Conservation (phyloP, 2,797 vertebrate genomes). For the Pantherophis vulpinus region DNA sequence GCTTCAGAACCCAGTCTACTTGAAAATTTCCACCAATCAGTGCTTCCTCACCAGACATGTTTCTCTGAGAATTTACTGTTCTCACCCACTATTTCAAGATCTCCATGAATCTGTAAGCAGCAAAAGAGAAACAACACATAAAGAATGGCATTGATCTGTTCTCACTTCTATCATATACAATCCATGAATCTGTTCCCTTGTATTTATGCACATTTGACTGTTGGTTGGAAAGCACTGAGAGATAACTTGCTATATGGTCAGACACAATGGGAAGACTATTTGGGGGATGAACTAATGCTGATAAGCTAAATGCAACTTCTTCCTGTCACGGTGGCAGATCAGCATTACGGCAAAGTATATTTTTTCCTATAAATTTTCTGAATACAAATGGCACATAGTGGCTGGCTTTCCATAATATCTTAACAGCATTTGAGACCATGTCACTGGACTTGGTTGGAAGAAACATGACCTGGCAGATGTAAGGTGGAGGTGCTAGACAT, state of each 20-base stretch:
- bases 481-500: not conserved
- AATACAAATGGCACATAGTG: not conserved
- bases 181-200: not conserved
- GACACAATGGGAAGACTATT: not conserved
- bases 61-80: not conserved
- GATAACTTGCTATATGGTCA: not conserved
- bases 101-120: not conserved
- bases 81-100: not conserved
- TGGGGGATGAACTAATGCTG: not conserved
- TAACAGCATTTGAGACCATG: not conserved
- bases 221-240: not conserved
- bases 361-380: not conserved
- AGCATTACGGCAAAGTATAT: not conserved
- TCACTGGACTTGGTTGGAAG: not conserved
- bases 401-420: not conserved
- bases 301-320: not conserved
- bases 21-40: not conserved
- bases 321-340: not conserved
- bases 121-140: not conserved
- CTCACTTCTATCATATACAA: not conserved
- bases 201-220: not conserved
- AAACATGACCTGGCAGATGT: not conserved
- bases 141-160: not conserved
- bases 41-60: not conserved
- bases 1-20: not conserved